A percentile compares a stretch with the other conserved stretches of the same genome.
Evolutionary conservation across 1,140 invertebrate genomes (phyloP).

Genomic region (Drosophila paulistorum): DNA sequence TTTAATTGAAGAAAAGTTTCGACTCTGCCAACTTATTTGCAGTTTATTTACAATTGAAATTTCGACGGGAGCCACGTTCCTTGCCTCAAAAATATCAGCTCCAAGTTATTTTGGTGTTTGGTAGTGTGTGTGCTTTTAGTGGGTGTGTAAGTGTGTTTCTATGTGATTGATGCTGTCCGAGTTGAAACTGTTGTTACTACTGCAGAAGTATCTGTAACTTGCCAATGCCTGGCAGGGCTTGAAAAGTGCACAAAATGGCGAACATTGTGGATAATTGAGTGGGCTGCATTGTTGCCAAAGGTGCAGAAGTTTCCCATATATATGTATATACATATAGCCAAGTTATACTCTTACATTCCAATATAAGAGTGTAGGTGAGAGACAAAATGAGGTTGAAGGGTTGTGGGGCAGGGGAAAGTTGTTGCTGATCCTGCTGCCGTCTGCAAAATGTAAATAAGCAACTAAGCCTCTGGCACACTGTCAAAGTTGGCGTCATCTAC

Average conservation of each 20-base stretch:
- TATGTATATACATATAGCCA: background rate
- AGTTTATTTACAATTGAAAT: conserved; percentile 70
- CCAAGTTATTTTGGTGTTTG: conserved; percentile 35
- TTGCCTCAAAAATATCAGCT: conserved; percentile 57
- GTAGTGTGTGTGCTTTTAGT: background rate
- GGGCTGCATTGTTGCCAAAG: conserved; percentile 37
- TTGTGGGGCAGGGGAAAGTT: background rate
- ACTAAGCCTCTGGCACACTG: conserved; percentile 45
- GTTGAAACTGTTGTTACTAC: conserved; percentile 2
- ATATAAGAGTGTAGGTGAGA: background rate
- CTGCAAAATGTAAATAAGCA: conserved; percentile 40
- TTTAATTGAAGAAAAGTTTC: conserved; percentile 69
- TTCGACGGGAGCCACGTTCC: conserved; percentile 11
- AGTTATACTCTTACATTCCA: background rate
- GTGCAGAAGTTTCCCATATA: conserved; percentile 9
- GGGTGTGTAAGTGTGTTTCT: background rate
- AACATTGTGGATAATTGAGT: conserved; percentile 52
- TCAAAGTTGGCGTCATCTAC: conserved; percentile 28
- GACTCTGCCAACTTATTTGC: conserved; percentile 43
- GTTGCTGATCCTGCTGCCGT: background rate
- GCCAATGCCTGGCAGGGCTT: conserved; percentile 31
- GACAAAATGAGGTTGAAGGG: background rate
- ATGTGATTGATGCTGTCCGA: conserved; percentile 54
- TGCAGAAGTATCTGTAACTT: conserved; percentile 9
- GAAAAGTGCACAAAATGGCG: conserved; percentile 65